Conservation (phyloP, 1,140 invertebrate species). For the Meloidogyne chitwoodi region DNA sequence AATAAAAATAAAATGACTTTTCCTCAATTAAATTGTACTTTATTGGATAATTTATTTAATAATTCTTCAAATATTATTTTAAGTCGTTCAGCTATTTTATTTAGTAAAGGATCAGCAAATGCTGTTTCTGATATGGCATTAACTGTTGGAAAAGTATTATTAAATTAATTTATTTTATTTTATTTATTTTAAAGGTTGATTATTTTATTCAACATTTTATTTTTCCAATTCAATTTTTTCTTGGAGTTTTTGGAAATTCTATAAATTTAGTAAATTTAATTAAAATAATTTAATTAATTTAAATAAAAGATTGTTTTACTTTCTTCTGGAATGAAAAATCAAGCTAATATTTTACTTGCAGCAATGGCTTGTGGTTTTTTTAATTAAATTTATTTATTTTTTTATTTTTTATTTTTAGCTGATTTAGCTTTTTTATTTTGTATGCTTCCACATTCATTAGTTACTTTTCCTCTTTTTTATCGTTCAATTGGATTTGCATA, state of each 20-base stretch:
- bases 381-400: background rate
- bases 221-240: constrained; percentile 48
- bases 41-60: background rate
- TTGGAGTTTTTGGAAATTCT: constrained; percentile 46
- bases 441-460: constrained; percentile 47
- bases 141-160: constrained; percentile 7
- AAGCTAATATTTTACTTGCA: constrained; percentile 49
- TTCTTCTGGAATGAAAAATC: constrained; percentile 50
- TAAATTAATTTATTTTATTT: background rate
- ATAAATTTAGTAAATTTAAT: constrained; percentile 29
- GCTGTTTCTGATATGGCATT: constrained; percentile 7
- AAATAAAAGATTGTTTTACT: constrained; percentile 40
- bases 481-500: constrained; percentile 34
- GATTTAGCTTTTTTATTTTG: constrained; percentile 49
- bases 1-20: background rate
- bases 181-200: background rate
- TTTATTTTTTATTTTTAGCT: constrained; percentile 26
- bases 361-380: constrained; percentile 38
- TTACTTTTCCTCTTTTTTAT: constrained; percentile 47
- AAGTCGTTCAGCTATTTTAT: background rate
- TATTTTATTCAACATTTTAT: constrained; percentile 48
- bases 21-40: background rate
- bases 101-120: background rate
- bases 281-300: background rate
- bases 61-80: background rate